Conservation (phyloP, 2,888 invertebrate genomes). For the Pteria penguin region DNA sequence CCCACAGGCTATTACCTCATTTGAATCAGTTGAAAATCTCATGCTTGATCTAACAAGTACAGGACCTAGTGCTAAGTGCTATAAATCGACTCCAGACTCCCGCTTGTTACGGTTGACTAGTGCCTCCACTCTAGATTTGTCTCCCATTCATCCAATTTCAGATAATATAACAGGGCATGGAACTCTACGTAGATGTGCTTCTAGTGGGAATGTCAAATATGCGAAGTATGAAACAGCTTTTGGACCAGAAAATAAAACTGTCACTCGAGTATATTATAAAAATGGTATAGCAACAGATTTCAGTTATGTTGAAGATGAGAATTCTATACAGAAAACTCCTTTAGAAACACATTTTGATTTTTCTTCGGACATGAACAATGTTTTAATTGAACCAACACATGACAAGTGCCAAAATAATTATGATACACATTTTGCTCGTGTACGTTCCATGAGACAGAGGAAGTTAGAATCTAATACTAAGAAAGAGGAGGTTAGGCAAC, state of each 20-base stretch:
- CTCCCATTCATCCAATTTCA: constrained; percentile 58
- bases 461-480: constrained; percentile 23
- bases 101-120: constrained; percentile 41
- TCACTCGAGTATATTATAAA: constrained; percentile 71
- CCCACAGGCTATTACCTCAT: constrained; percentile 60
- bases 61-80: constrained; percentile 46
- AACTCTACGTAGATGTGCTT: constrained; percentile 46
- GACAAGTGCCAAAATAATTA: constrained; percentile 18
- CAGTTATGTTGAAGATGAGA: constrained; percentile 56
- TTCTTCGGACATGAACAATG: constrained; percentile 26
- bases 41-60: constrained; percentile 64
- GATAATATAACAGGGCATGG: constrained; percentile 36
- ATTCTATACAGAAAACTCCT: constrained; percentile 51
- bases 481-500: constrained; percentile 1
- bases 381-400: background rate
- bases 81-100: constrained; percentile 52
- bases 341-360: constrained; percentile 68
- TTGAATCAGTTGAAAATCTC: constrained; percentile 76
- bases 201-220: constrained; percentile 58
- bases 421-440: constrained; percentile 45
- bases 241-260: constrained; percentile 73
- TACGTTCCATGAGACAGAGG: constrained; percentile 38
- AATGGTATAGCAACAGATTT: constrained; percentile 68
- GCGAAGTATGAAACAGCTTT: constrained; percentile 73
- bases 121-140: constrained; percentile 57